These are phyloP conservation scores for Calameuta filiformis DNA, from an alignment of 2,888 invertebrate genomes.

Conservation along the genomic window DNA sequence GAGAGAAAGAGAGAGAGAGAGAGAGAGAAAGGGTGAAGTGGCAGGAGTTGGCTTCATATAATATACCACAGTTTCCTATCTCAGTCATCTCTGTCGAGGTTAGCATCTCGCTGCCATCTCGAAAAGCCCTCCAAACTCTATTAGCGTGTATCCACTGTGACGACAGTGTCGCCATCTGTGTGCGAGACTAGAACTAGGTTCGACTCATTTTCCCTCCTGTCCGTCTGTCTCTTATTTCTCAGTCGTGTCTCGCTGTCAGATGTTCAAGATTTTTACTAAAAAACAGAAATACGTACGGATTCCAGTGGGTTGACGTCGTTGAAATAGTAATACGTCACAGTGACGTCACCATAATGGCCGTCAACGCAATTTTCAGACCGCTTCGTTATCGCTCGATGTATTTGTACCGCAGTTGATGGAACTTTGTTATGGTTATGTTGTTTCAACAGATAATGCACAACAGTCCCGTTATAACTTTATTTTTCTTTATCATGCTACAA, in stretches of 20 bases:
- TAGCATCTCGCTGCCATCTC: conserved; percentile 55
- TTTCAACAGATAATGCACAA: not conserved
- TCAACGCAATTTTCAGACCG: not conserved
- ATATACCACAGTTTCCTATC: conserved; percentile 44
- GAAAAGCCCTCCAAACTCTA: conserved; percentile 54
- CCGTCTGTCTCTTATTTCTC: not conserved
- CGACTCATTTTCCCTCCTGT: not conserved
- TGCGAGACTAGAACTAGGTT: not conserved
- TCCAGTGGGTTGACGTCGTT: not conserved
- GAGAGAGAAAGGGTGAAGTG: not conserved
- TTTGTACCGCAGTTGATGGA: not conserved
- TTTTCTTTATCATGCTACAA: not conserved
- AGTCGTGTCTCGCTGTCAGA: not conserved
- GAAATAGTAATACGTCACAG: not conserved
- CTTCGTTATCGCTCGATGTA: not conserved
- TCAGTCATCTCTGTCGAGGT: conserved; percentile 61
- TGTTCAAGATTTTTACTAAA: not conserved
- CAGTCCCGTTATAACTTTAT: not conserved
- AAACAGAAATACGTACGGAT: not conserved
- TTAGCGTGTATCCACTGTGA: conserved; percentile 46
- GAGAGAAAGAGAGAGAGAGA: conserved; percentile 9
- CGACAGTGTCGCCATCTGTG: not conserved
- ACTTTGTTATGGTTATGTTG: not conserved
- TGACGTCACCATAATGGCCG: not conserved
- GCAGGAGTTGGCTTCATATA: conserved; percentile 19